These are phyloP conservation scores for Mellivora capensis DNA, from an alignment of 2,113 vertebrate genomes.

Conservation along the genomic window DNA sequence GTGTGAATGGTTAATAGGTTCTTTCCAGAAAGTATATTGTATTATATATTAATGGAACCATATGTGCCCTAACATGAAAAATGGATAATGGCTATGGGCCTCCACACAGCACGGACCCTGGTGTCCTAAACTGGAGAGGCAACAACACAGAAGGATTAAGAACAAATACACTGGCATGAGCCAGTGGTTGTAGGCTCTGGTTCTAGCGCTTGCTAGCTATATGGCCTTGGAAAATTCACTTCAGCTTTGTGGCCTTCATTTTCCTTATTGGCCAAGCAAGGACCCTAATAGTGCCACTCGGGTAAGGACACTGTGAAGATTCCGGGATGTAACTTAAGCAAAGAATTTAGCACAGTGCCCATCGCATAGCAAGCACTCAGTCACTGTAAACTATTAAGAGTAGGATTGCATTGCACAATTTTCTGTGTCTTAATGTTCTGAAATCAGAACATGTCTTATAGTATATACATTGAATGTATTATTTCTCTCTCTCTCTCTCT, in stretches of 20 bases:
- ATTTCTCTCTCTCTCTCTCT: background rate
- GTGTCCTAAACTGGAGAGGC: background rate
- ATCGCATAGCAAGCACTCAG: background rate
- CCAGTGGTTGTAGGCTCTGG: background rate
- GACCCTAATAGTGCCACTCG: background rate
- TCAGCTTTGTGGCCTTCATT: background rate
- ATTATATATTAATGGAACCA: background rate
- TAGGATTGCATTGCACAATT: background rate
- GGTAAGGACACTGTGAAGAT: background rate
- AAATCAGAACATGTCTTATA: slow-evolving; percentile 6
- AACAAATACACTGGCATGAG: background rate
- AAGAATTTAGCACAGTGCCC: background rate
- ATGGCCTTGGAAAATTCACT: background rate
- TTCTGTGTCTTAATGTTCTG: background rate
- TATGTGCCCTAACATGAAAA: background rate
- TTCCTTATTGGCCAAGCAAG: background rate
- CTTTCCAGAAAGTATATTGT: slow-evolving; percentile 8
- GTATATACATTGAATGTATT: background rate
- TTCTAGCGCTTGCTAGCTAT: background rate
- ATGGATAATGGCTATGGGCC: background rate
- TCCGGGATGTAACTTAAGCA: background rate
- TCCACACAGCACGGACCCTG: background rate
- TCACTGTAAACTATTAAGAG: background rate
- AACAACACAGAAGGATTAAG: background rate
- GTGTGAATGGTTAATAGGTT: background rate